Conservation (phyloP, 2,797 vertebrate genomes). For the Ispidina lecontei region DNA sequence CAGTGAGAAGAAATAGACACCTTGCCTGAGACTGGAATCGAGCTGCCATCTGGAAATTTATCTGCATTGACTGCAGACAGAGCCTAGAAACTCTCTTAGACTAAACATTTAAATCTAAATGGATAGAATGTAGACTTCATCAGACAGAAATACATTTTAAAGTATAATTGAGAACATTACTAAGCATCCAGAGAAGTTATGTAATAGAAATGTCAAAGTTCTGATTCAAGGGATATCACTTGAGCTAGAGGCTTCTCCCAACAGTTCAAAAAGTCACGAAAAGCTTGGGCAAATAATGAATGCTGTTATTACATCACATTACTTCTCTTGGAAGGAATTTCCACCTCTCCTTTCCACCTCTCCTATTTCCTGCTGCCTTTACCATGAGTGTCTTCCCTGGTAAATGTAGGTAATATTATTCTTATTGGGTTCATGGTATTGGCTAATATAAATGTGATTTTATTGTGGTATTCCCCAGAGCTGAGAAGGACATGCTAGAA, state of each 20-base stretch:
- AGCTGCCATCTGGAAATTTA: slow-evolving; percentile 7
- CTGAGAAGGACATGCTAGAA: not conserved
- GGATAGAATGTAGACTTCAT: not conserved
- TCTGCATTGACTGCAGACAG: not conserved
- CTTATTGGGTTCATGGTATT: not conserved
- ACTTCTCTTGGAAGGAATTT: not conserved
- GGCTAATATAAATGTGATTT: not conserved
- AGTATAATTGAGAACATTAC: not conserved
- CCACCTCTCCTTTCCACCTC: not conserved
- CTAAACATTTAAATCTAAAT: not conserved
- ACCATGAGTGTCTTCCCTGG: not conserved
- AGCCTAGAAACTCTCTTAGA: not conserved
- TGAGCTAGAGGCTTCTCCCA: not conserved
- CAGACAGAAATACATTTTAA: not conserved
- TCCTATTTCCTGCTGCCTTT: not conserved
- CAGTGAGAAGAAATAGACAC: not conserved
- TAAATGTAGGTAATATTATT: not conserved
- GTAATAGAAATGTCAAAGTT: not conserved
- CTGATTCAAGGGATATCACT: not conserved
- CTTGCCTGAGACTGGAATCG: not conserved
- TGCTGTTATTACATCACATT: not conserved
- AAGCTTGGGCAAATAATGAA: not conserved
- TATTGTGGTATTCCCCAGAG: not conserved
- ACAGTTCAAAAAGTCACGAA: not conserved
- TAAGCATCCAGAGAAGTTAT: not conserved